phyloP scores from a whole-genome alignment of 1,140 invertebrate species.

The Platorchestia sp. region DNA sequence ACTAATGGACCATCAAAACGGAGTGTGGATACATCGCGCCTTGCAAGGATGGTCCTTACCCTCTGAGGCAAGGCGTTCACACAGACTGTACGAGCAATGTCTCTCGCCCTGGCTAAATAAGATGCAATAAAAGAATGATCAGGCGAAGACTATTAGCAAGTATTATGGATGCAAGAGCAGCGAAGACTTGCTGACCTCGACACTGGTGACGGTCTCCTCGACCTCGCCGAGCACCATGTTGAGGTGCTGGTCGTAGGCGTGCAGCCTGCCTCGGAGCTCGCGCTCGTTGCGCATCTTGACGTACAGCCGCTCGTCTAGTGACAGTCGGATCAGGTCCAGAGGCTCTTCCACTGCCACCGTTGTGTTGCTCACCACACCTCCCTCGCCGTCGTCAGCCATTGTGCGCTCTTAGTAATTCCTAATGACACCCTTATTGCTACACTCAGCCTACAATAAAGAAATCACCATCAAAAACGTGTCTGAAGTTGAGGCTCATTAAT shows the following conservation, averaged over 20 bases:
- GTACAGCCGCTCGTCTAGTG: conserved; percentile 97
- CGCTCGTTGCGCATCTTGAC: conserved; percentile 99
- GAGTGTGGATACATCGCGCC: not conserved
- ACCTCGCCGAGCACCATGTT: conserved; percentile 99
- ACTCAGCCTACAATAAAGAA: not conserved
- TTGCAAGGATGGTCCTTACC: not conserved
- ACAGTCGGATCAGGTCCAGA: conserved; percentile 93
- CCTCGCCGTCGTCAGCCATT: conserved; percentile 64
- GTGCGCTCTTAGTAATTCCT: not conserved
- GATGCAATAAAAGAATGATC: not conserved
- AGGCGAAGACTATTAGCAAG: not conserved
- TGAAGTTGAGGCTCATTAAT: not conserved
- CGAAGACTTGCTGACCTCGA: conserved; percentile 58
- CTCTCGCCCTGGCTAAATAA: too few relatives aligned
- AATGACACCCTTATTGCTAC: not conserved
- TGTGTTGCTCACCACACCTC: conserved; percentile 57
- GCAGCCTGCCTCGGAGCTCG: conserved; percentile 91
- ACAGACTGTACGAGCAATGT: not conserved
- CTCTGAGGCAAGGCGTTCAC: not conserved
- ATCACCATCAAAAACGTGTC: not conserved
- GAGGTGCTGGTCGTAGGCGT: conserved; percentile 99
- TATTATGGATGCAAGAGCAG: not conserved
- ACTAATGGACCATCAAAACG: too few relatives aligned
- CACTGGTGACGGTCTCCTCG: conserved; percentile 71
- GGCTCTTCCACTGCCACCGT: conserved; percentile 90